A percentile compares a stretch with the other conserved stretches of the same genome.
These are phyloP conservation scores for Drosophila monieri DNA, from an alignment of 2,888 invertebrate species.

Conservation along the genomic window DNA sequence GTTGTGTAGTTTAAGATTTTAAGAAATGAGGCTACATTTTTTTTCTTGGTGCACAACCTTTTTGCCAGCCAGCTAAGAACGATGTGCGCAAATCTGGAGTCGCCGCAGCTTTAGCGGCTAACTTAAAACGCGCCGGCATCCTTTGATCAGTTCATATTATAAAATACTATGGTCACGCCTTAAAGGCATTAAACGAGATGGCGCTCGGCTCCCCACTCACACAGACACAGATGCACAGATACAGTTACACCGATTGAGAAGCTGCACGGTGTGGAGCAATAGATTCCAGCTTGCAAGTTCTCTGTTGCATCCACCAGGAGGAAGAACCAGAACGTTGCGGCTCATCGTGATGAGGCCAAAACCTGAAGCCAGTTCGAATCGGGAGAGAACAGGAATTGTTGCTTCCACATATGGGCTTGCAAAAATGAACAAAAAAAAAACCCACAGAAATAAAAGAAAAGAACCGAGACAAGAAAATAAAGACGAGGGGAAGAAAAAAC, in stretches of 20 bases:
- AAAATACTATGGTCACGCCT: slow-evolving; percentile 84
- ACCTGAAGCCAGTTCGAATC: slow-evolving; percentile 48
- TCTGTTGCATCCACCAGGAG: slow-evolving; percentile 51
- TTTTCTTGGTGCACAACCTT: slow-evolving; percentile 27
- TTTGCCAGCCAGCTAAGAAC: slow-evolving; percentile 57
- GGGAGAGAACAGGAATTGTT: slow-evolving; percentile 63
- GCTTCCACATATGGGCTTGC: slow-evolving; percentile 73
- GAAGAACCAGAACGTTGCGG: slow-evolving; percentile 30
- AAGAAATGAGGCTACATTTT: background rate
- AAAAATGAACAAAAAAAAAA: slow-evolving; percentile 41
- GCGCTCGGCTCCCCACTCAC: slow-evolving; percentile 81
- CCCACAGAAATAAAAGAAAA: slow-evolving; percentile 12
- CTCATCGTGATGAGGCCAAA: slow-evolving; percentile 49
- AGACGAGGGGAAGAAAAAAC: slow-evolving; percentile 28
- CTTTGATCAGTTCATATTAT: slow-evolving; percentile 84
- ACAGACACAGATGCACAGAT: slow-evolving; percentile 36
- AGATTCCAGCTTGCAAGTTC: slow-evolving; percentile 74
- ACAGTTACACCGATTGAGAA: slow-evolving; percentile 4
- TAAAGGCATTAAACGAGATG: slow-evolving; percentile 85
- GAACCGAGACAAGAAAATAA: slow-evolving; percentile 3
- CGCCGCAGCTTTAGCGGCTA: slow-evolving; percentile 74
- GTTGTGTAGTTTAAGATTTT: no score
- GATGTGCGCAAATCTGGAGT: slow-evolving; percentile 72
- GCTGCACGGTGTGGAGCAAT: slow-evolving; percentile 50
- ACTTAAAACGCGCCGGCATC: slow-evolving; percentile 83